phyloP scores from a whole-genome alignment of 2,113 vertebrate species.

The Chloropsis hardwickii region DNA sequence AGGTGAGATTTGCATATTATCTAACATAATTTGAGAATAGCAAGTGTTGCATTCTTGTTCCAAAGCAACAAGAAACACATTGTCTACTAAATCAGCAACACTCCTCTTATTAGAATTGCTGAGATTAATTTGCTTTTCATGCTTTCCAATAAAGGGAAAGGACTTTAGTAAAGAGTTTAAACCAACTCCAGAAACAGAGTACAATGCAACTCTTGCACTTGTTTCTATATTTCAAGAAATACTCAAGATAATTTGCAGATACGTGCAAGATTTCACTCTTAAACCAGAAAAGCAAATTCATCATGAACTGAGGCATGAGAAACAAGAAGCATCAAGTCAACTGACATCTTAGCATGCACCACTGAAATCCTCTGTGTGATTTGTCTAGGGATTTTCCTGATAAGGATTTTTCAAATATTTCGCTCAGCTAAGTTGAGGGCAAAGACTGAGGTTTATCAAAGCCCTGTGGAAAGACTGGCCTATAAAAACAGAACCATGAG shows the following conservation, averaged over 20 bases:
- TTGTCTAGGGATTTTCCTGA: neutral
- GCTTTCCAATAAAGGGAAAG: neutral
- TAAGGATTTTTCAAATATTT: neutral
- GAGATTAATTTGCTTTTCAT: neutral
- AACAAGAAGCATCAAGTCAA: neutral
- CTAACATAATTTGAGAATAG: neutral
- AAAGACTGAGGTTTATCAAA: neutral
- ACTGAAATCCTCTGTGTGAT: neutral
- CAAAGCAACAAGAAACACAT: neutral
- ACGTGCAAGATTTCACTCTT: neutral
- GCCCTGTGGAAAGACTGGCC: neutral
- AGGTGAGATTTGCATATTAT: neutral
- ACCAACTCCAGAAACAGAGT: neutral
- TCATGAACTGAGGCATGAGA: neutral
- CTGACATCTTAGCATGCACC: neutral
- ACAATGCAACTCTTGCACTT: neutral
- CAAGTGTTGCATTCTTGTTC: neutral
- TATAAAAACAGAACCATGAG: neutral
- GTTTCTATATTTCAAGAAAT: neutral
- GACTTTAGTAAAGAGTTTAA: neutral
- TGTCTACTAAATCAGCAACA: neutral
- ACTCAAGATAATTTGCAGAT: neutral
- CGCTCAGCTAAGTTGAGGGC: neutral
- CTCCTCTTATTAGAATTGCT: neutral
- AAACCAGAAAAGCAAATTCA: neutral